These are phyloP conservation scores for Montipora foliosa DNA, from an alignment of 64 coral and sea anemone species.

Conservation along the genomic window DNA sequence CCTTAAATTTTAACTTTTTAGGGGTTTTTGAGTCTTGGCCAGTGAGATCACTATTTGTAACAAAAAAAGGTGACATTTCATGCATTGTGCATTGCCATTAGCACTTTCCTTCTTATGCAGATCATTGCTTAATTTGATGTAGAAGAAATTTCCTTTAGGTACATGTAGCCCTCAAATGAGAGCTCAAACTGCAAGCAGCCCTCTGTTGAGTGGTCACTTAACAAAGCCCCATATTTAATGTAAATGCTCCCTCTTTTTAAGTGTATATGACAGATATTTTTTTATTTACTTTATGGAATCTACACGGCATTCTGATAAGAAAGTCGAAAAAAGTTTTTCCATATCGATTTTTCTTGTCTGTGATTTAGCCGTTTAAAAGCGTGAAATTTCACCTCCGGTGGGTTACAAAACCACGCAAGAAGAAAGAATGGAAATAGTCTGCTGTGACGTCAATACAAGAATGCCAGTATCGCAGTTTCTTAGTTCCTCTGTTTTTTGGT, in stretches of 20 bases:
- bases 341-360: not conserved
- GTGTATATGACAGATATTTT: too few relatives aligned
- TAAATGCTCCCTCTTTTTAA: too few relatives aligned
- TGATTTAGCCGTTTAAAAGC: not conserved
- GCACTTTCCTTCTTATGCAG: not conserved
- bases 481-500: not conserved
- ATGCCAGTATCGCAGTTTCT: not conserved
- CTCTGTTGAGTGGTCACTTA: too few relatives aligned
- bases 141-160: constrained; percentile 9
- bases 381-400: too few relatives aligned
- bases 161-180: constrained; percentile 12
- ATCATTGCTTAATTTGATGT: not conserved
- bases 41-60: too few relatives aligned
- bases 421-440: not conserved
- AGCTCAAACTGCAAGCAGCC: not conserved
- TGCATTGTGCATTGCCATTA: not conserved
- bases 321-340: not conserved
- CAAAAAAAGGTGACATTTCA: not conserved
- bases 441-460: not conserved
- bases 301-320: too few relatives aligned
- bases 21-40: too few relatives aligned
- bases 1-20: too few relatives aligned
- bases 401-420: not conserved
- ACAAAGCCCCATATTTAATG: too few relatives aligned
- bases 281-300: too few relatives aligned